Evolutionary conservation across 2,888 invertebrate genomes (phyloP).

Genomic region (Trichacis sp.): DNA sequence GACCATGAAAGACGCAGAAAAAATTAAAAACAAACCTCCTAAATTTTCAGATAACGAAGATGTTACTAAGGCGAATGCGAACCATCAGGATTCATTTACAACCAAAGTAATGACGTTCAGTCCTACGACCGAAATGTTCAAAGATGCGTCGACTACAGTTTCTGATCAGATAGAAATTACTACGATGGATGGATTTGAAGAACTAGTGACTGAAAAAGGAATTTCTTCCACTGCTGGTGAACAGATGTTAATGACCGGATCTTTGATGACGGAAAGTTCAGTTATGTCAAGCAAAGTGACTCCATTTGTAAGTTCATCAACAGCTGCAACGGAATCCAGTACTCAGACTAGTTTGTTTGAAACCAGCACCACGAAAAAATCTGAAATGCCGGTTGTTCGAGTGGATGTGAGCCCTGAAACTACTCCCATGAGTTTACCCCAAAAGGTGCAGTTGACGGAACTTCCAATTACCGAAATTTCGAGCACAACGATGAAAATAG

Average conservation of each 20-base stretch:
- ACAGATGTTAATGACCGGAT: too few relatives aligned
- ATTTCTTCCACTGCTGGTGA: neutral
- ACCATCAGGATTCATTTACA: neutral
- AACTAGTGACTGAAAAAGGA: constrained; percentile 4
- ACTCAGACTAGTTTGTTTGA: neutral
- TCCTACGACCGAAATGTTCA: constrained; percentile 6
- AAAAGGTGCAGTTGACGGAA: constrained; percentile 39
- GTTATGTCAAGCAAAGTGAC: constrained; percentile 1
- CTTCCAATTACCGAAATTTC: constrained; percentile 38
- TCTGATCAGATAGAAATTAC: neutral
- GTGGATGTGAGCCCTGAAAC: constrained; percentile 44
- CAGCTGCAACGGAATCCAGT: constrained; percentile 16
- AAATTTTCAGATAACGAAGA: neutral
- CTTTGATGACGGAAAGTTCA: constrained; percentile 10
- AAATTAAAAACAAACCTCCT: neutral
- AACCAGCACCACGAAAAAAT: constrained; percentile 33
- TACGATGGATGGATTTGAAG: constrained; percentile 4
- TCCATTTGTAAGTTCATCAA: neutral
- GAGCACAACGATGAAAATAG: constrained; percentile 6
- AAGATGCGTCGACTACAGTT: neutral
- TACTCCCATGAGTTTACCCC: constrained; percentile 30
- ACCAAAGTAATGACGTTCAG: constrained; percentile 4
- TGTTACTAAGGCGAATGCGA: neutral
- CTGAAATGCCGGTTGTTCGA: constrained; percentile 40
- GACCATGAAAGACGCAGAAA: neutral